A percentile compares a stretch with the other conserved stretches of the same genome.
Evolutionary conservation across 1,140 invertebrate genomes (phyloP).

Genomic region (Varroa destructor): DNA sequence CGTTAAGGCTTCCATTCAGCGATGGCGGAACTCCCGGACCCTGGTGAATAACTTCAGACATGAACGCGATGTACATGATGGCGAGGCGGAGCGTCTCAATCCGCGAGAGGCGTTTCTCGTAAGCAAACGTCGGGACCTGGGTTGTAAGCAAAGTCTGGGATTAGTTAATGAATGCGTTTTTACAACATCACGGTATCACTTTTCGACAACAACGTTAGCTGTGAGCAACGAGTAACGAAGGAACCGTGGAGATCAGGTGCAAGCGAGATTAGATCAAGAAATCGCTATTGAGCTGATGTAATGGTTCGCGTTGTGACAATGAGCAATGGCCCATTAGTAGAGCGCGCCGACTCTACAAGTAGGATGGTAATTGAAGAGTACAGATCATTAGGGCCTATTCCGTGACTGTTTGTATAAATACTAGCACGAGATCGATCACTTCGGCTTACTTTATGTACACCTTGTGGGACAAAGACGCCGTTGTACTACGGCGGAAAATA

Average conservation of each 20-base stretch:
- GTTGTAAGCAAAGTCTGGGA: neutral
- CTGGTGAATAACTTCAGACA: conserved; percentile 59
- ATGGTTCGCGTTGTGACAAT: too few species aligned
- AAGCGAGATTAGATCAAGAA: neutral
- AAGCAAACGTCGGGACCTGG: conserved; percentile 90
- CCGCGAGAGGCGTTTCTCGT: conserved; percentile 90
- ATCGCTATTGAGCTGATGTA: neutral
- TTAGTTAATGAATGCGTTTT: too few species aligned
- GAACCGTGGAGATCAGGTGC: neutral
- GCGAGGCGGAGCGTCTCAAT: conserved; percentile 92
- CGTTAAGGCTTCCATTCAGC: too few species aligned
- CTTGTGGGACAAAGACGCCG: too few species aligned
- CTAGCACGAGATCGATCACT: too few species aligned
- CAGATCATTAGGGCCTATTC: too few species aligned
- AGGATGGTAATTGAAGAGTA: too few species aligned
- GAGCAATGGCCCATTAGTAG: too few species aligned
- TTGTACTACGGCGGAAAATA: too few species aligned
- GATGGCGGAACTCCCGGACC: conserved; percentile 4
- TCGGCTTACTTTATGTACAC: too few species aligned
- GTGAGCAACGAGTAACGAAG: neutral
- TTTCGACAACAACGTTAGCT: neutral
- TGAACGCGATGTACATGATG: conserved; percentile 95
- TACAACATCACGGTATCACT: neutral
- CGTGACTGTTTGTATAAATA: too few species aligned
- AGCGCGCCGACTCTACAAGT: too few species aligned